Evolutionary conservation across 2,888 invertebrate species (phyloP), one percentile per base, ranked within the genome.

Genomic region (Bruchidius siliquastri): DNA sequence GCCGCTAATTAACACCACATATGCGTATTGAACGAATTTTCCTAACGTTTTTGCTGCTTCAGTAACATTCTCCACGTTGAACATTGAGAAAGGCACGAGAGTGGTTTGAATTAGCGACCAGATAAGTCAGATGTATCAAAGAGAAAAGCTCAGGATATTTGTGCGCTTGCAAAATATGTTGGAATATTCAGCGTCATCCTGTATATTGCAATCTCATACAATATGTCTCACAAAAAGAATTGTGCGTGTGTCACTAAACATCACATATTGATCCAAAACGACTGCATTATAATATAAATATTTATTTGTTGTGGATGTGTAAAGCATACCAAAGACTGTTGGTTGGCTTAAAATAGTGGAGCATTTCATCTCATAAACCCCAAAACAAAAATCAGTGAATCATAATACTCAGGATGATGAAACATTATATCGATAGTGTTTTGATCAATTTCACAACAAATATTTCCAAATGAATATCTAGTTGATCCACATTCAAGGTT

Each of bases 281-380:
- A 76, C 75, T 76, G 74, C 75, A 73, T 3, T 76, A 78, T 72
- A 72, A 74, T 79, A 78, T n/a, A n/a, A n/a, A n/a, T 83, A 81
- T 82, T 82, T 83, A 82, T 85, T 84, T 82, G 80, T 84, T 82
- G 84, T 85, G 83, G 83, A 83, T 83, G 82, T 83, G 83, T 83
- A 83, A 81, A 83, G 82, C 83, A 82, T 84, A 85, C 86, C 86
- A 86, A 85, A 85, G 85, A 86, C 82, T 80, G 80, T 80, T 81
- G 82, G 82, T 82, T 81, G 81, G 81, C 77, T 80, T 80, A 76
- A 79, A 77, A 78, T 77, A 78, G 70, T 22, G 22, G 20, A 22
- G 79, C 80, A 81, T 80, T 80, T 80, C 80, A 77, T 79, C 75
- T 77, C 77, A 76, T 76, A 75, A 76, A 77, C 74, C 73, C 73